phyloP scores from a whole-genome alignment of 2,888 invertebrate species.

The Sphaerophoria rueppellii region DNA sequence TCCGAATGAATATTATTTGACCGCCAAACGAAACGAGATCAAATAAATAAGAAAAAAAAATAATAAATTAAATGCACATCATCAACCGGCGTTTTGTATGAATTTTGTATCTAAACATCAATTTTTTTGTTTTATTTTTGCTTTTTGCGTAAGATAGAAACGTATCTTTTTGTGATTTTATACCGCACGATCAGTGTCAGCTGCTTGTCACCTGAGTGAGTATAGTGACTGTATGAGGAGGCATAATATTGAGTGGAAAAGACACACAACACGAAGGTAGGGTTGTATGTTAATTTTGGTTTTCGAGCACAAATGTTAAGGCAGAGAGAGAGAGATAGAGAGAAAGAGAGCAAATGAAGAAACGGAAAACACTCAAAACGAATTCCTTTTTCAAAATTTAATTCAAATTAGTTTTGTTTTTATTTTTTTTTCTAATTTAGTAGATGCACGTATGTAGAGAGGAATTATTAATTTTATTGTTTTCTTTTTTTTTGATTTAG shows the following conservation, averaged over 20 bases:
- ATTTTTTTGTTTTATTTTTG: constrained; percentile 12
- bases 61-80: constrained; percentile 50
- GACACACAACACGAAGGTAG: constrained; percentile 37
- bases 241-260: constrained; percentile 52
- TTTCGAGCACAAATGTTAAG: constrained; percentile 16
- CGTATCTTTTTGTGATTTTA: constrained; percentile 47
- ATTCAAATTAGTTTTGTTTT: constrained; percentile 45
- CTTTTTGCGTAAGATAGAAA: constrained; percentile 39
- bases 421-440: constrained; percentile 25
- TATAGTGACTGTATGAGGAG: constrained; percentile 53
- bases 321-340: constrained; percentile 1
- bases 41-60: constrained; percentile 8
- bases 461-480: constrained; percentile 44
- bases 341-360: constrained; percentile 48
- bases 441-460: constrained; percentile 57
- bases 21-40: constrained; percentile 26
- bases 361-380: constrained; percentile 58
- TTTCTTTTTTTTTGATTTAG: constrained; percentile 29
- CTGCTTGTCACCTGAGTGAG: constrained; percentile 66
- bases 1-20: constrained; percentile 15
- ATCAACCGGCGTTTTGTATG: constrained; percentile 49
- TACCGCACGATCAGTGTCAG: constrained; percentile 65
- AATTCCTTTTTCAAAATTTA: constrained; percentile 24
- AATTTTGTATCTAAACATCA: constrained; percentile 51
- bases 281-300: constrained; percentile 42